Base-by-base conservation (phyloP, 1,140 invertebrate genomes). In the Whitmania pigra region DNA sequence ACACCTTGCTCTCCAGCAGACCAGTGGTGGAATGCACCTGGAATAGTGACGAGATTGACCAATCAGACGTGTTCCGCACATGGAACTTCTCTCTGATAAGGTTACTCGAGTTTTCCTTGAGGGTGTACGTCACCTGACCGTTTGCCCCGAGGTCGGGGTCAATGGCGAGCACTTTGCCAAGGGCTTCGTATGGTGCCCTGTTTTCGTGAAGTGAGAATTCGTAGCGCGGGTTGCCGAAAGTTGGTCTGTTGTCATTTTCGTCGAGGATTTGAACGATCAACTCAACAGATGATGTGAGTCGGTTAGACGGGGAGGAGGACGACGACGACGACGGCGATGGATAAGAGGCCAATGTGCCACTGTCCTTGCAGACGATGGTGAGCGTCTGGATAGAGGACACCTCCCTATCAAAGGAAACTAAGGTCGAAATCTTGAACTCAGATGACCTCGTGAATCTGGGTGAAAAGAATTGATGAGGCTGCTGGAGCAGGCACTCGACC, bases 111-210 rank as follows among this genome's bases (percentile, higher is more conserved):
- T 53, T 54, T 20, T 53, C 53, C 0, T 87, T 54, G 2, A 74
- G 43, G n/a, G 90, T 91, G 83, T 94, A 97, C 0, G 91, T 93
- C 75, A 98, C 89, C 81, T 93, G 92, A 20, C 92, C 90, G 82
- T 98, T 98, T 78, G 96, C 92, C 2, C 91, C 92, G 6, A 88
- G 88, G 81, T 99, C 95, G 20, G 84, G 86, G 80, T 99, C 95
- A 67, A 86, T 87, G 0, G 93, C 94, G 22, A 86, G 85, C 0
- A 94, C 88, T 76, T 88, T 89, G 0, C 88, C 87, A 0, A 97
- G 90, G 5, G 87, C 86, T 0, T 88, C 88, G 0, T 92, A 92
- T 2, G 88, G 85, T 0, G 90, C 88, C 79, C 77, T 67, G 80
- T 97, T 96, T 82, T 97, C 94, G 71, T 90, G 87, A 0, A 86